Conservation (phyloP, 53 echinoderm and acorn worm genomes). For the Paracentrotus lividus region DNA sequence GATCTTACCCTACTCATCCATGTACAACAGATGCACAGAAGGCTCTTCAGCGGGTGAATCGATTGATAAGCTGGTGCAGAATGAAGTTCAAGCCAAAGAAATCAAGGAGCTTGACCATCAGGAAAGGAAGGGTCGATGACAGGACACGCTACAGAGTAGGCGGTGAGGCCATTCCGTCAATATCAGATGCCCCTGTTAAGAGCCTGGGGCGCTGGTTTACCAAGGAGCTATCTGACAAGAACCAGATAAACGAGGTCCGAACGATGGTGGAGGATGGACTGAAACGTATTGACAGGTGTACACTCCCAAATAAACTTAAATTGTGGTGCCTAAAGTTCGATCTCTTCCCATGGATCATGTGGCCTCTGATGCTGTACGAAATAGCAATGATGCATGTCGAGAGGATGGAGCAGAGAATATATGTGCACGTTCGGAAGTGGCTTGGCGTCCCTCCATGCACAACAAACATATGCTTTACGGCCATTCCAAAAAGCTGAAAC, state of each 20-base stretch:
- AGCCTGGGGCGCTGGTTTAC: not conserved
- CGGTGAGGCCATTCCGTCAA: not conserved
- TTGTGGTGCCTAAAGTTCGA: not conserved
- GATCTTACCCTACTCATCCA: not conserved
- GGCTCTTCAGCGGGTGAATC: not conserved
- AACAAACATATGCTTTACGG: not conserved
- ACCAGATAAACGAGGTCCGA: not conserved
- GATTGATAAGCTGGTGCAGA: not conserved
- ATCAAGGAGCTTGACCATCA: not conserved
- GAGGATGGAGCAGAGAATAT: not conserved
- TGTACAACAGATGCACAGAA: not conserved
- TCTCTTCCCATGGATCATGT: not conserved
- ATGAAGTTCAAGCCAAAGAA: not conserved
- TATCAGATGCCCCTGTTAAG: not conserved
- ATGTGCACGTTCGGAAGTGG: not conserved
- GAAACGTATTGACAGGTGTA: not conserved
- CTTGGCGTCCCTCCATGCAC: constrained; percentile 2
- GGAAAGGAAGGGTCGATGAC: not conserved
- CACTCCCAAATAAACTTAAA: constrained; percentile 53
- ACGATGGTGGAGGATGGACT: not conserved
- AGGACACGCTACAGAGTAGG: not conserved
- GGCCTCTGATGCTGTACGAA: not conserved
- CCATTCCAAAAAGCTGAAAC: not conserved
- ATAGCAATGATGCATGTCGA: not conserved
- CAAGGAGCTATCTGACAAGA: not conserved